Evolutionary conservation across 1,140 invertebrate genomes (phyloP), one percentile per base, ranked within the genome.

Genomic region (Macrostomum lignano): DNA sequence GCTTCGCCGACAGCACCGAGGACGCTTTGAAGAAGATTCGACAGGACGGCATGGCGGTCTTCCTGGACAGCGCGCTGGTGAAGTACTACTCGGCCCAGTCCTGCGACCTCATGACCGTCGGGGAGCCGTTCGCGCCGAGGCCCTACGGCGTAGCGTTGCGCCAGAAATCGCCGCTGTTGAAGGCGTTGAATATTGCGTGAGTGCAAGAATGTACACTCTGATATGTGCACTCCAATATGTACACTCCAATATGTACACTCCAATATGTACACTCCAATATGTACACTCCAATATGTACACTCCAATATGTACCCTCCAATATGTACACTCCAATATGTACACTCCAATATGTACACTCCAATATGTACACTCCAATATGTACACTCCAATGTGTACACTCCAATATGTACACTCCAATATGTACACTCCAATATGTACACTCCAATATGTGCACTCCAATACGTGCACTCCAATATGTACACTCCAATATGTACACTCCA

Each of bases 21-120:
- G 71, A 74, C 34, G 82, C 78, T 0, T 47, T 91, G 0, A 55
- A 63, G 9, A 62, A 77, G 38, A 77, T 94, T 5, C 19, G 15
- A 7, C 3, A 28, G 26, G 26, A 28, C 9, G 26, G 19, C 21
- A 42, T 42, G 28, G 44, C 44, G 7, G 42, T 40, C 29, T 33
- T 46, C 25, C 37, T 39, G 1, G 44, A 46, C 17, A 42, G 42
- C 1, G 42, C 44, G 3, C 33, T 46, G 21, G 38, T 46, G 17
- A 39, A 44, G 26, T 46, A 42, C 23, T 21, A 39, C n/a, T 37
- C 35, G 3, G 33, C 31, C 2, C 25, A 29, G 17, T 24, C 37
- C 34, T 44, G 42, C 26, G 31, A 40, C 15, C 36, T 45, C 7
- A 25, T 31, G 2, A 33, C 25, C 3, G 24, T 46, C 7, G 44